Evolutionary conservation across 1,140 invertebrate species (phyloP).

Genomic region (Babylonia areolata): DNA sequence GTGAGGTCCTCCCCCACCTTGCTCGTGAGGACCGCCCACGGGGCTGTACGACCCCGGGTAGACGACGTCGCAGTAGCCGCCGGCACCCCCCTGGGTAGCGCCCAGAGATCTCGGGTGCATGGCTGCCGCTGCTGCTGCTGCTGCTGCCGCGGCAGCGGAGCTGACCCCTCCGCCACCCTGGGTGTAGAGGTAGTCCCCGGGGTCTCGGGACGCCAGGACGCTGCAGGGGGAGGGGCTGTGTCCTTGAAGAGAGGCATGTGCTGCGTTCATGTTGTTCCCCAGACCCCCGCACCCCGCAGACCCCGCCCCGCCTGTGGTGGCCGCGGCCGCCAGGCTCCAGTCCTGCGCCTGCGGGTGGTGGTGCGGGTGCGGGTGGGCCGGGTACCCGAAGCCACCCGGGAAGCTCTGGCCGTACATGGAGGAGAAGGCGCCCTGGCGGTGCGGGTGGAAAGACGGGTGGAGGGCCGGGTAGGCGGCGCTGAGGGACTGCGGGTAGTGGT

Average conservation of each 20-base stretch:
- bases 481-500: slow-evolving; percentile 50
- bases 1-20: too few species aligned
- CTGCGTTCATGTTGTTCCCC: not conserved
- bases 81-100: not conserved
- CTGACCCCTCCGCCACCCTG: slow-evolving; percentile 34
- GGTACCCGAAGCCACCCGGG: slow-evolving; percentile 41
- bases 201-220: slow-evolving; percentile 27
- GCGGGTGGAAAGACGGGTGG: slow-evolving; percentile 35
- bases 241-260: too few species aligned
- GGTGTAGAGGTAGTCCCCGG: slow-evolving; percentile 44
- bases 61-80: slow-evolving; percentile 43
- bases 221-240: too few species aligned
- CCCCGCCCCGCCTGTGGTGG: slow-evolving; percentile 33
- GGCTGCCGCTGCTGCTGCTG: slow-evolving; percentile 13
- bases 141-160: not conserved
- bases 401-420: slow-evolving; percentile 47
- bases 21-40: not conserved
- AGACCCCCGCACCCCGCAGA: slow-evolving; percentile 26
- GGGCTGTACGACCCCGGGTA: slow-evolving; percentile 44
- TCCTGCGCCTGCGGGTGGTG: slow-evolving; percentile 40
- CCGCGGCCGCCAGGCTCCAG: slow-evolving; percentile 35
- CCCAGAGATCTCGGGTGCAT: slow-evolving; percentile 26
- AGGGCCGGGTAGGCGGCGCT: slow-evolving; percentile 38
- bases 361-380: slow-evolving; percentile 7
- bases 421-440: slow-evolving; percentile 48